Base-by-base conservation (phyloP, 2,888 invertebrate species). In the Agriopis leucophaearia region DNA sequence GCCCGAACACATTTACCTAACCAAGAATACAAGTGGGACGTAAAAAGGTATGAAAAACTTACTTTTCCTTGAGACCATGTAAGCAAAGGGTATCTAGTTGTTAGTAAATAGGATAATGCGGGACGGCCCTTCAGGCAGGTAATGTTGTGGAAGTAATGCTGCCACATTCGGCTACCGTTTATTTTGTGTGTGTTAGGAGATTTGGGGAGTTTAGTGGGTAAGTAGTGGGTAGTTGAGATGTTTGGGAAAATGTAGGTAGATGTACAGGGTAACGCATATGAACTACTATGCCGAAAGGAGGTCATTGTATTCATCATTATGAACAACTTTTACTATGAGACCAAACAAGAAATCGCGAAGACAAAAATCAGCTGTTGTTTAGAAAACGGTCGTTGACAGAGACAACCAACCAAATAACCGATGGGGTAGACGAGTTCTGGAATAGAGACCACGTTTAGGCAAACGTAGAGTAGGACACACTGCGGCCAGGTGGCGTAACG, bases 91-190 rank as follows among this genome's bases (percentile, higher is more conserved):
- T 64, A 56, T 60, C 50, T 72, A 71, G 72, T 73, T 74, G 74
- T 71, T 66, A 66, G 74, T 74, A 73, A 78, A 79, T 74, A 79
- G 74, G 76, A 74, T 75, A 74, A 73, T 70, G 73, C 66, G 67
- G 70, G 74, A 69, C 58, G 72, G 76, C 70, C 78, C 77, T 74
- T 76, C 74, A 71, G 58, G 54, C 54, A 72, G 71, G 76, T 82
- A 82, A 82, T 82, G 81, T 75, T 69, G 71, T 74, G 79, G 77
- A 78, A 78, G 70, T 82, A 77, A 82, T 78, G 69, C 57, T 73
- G 44, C 70, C 74, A 72, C 74, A 72, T 69, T 68, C 51, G 70
- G 60, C 54, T 56, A 45, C 38, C 57, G 67, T 65, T 65, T 64
- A 51, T 67, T 70, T 62, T 66, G 57, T 65, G 66, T 64, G 48